Percentiles rank a stretch among this genome's conserved stretches.
Conservation (phyloP, 2,888 invertebrate genomes). For the Monochamus alternatus region DNA sequence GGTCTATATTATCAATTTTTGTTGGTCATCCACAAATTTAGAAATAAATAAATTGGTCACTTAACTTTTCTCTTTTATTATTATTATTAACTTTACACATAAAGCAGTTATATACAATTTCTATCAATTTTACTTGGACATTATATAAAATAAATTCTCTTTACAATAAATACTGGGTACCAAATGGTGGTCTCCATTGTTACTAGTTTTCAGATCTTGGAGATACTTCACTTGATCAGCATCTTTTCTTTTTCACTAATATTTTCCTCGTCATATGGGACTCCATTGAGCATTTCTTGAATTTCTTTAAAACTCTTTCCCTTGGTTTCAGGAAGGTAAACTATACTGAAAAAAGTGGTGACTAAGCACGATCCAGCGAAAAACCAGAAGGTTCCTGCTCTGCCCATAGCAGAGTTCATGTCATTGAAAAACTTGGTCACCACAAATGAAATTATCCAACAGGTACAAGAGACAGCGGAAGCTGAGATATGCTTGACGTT, state of each 20-base stretch:
- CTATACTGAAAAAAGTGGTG: constrained; percentile 79
- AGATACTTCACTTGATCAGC: neutral
- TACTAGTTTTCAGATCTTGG: no score
- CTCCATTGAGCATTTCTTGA: constrained; percentile 49
- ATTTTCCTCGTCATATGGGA: neutral
- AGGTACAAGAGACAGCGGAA: constrained; percentile 82
- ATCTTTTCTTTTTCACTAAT: neutral
- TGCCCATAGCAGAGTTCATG: constrained; percentile 74
- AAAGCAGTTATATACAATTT: no score
- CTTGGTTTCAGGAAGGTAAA: constrained; percentile 58
- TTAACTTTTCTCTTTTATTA: no score
- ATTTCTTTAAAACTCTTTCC: constrained; percentile 59
- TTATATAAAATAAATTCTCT: no score
- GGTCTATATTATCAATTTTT: no score
- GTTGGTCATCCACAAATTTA: no score
- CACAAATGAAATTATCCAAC: constrained; percentile 82
- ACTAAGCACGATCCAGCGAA: constrained; percentile 76
- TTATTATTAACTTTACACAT: no score
- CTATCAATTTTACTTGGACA: no score
- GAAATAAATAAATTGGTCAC: no score
- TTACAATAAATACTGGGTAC: no score
- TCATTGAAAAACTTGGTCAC: constrained; percentile 81
- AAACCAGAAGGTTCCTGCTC: constrained; percentile 80
- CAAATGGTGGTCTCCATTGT: no score
- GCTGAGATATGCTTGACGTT: constrained; percentile 83